These are phyloP conservation scores for Leptinotarsa rubiginosa DNA, from an alignment of 2,888 invertebrate genomes.

Conservation along the genomic window DNA sequence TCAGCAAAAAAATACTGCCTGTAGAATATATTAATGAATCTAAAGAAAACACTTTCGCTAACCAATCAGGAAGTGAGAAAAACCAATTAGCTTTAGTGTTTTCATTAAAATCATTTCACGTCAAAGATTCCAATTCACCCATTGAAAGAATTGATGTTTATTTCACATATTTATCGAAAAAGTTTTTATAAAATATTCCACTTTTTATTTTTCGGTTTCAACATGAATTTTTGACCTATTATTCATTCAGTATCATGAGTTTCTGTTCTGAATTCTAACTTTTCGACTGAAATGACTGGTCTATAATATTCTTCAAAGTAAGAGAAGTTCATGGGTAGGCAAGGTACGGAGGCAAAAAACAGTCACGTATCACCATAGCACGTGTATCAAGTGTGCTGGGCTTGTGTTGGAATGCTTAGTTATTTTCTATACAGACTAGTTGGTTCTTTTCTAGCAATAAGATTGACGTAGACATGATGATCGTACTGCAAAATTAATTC, in stretches of 20 bases:
- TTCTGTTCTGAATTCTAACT: not conserved
- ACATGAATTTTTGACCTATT: too few relatives aligned
- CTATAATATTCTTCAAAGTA: constrained; percentile 21
- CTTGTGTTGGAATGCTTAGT: constrained; percentile 48
- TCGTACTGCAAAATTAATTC: constrained; percentile 12
- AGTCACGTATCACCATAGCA: constrained; percentile 56
- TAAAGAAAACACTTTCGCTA: too few relatives aligned
- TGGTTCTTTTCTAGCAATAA: constrained; percentile 8
- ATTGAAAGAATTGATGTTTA: too few relatives aligned
- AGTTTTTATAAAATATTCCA: too few relatives aligned
- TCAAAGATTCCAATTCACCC: too few relatives aligned
- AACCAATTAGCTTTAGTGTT: too few relatives aligned
- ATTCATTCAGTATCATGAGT: not conserved
- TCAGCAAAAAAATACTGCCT: too few relatives aligned
- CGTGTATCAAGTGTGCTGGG: constrained; percentile 58
- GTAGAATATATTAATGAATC: too few relatives aligned
- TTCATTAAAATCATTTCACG: too few relatives aligned
- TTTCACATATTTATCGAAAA: too few relatives aligned
- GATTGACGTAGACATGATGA: constrained; percentile 19
- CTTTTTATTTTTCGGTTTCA: too few relatives aligned
- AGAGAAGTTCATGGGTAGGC: constrained; percentile 38
- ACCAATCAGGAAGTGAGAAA: too few relatives aligned
- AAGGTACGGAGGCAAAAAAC: constrained; percentile 40
- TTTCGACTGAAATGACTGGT: not conserved
- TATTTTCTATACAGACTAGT: constrained; percentile 33